Conservation (phyloP, 2,113 vertebrate species). For the Centropristis striata region DNA sequence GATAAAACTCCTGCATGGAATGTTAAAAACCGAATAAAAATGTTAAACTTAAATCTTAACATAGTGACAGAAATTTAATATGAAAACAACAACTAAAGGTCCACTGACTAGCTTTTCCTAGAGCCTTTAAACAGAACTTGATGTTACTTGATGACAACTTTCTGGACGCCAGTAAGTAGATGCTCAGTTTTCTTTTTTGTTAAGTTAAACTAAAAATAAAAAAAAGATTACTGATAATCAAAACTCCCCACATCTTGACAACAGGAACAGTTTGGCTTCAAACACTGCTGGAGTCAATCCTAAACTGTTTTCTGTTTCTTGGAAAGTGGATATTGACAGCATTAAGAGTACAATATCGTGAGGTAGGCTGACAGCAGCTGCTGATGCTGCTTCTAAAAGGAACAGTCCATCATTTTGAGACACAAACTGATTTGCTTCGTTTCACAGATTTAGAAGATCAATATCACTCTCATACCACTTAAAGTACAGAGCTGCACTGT, state of each 20-base stretch:
- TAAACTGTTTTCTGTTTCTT: constrained; percentile 4
- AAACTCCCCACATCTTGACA: not conserved
- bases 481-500: no score
- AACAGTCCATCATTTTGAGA: not conserved
- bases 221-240: not conserved
- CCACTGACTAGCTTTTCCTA: not conserved
- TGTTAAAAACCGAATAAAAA: not conserved
- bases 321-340: not conserved
- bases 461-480: no score
- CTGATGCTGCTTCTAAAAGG: constrained; percentile 9
- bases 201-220: not conserved
- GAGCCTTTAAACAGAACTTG: not conserved
- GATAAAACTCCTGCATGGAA: not conserved
- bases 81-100: not conserved
- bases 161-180: not conserved
- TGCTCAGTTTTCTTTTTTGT: not conserved
- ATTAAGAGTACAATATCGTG: not conserved
- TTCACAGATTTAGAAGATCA: not conserved
- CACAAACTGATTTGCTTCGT: not conserved
- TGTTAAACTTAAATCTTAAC: not conserved
- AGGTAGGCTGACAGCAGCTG: not conserved
- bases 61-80: not conserved
- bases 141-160: no score
- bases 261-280: not conserved
- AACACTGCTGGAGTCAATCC: not conserved